Base-by-base conservation (phyloP, 2,888 invertebrate species). In the Ceriagrion tenellum region DNA sequence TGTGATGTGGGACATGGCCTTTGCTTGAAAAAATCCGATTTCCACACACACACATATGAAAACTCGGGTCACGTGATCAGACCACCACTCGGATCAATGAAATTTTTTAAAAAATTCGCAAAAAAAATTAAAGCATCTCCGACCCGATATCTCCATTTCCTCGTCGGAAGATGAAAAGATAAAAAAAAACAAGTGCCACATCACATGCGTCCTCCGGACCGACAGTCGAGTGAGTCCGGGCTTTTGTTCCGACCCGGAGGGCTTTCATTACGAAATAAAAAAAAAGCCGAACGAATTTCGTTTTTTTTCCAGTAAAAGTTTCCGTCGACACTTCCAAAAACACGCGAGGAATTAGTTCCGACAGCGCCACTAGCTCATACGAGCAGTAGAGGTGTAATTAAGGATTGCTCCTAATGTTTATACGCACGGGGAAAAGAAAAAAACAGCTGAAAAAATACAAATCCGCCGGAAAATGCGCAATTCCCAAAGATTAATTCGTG, bases 41-140 rank as follows among this genome's bases (percentile, higher is more conserved):
- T n/a, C 69, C 20, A n/a, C 10, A 20, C 69, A 20, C 69, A n/a
- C n/a, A n/a, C n/a, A n/a, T n/a, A n/a, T n/a, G 69, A 8, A 26
- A 20, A 69, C n/a, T 69, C 69, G 12, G n/a, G 69, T n/a, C 69
- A 69, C n/a, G 69, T 69, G 69, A n/a, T n/a, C 69, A 8, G 3
- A 69, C 26, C 69, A n/a, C 69, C 69, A 69, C 69, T 69, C n/a
- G 69, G 69, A 69, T 69, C 69, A 69, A 69, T 69, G 69, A n/a
- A 26, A 69, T 69, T n/a, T n/a, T n/a, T n/a, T n/a, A n/a, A 26
- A 69, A 23, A 69, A 69, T n/a, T 4, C 8, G 8, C 4, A 8
- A 69, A 69, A n/a, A 69, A 69, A n/a, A 69, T 69, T 10, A 69
- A n/a, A 69, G n/a, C 26, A 26, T n/a, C 69, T 6, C 69, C 69